Evolutionary conservation across 2,797 vertebrate genomes (phyloP).

Genomic region (Tokudaia tokunoshimensis): DNA sequence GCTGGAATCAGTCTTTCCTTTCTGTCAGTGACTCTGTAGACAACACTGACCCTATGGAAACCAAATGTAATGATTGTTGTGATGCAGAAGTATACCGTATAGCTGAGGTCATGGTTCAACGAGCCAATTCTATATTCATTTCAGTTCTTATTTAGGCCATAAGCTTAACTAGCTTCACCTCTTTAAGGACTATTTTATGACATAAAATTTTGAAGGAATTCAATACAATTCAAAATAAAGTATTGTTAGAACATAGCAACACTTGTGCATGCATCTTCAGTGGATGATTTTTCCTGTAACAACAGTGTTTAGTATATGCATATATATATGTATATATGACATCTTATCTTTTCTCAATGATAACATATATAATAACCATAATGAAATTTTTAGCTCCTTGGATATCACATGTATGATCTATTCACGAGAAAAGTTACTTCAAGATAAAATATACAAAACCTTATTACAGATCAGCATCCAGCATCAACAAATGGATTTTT

Average conservation of each 20-base stretch:
- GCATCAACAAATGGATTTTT: neutral
- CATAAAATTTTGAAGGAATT: neutral
- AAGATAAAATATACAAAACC: neutral
- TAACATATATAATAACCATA: slow-evolving; percentile 41
- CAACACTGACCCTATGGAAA: neutral
- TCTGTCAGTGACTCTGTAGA: neutral
- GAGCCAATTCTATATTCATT: neutral
- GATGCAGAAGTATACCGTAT: neutral
- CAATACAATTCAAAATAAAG: neutral
- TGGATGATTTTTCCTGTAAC: slow-evolving; percentile 1
- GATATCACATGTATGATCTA: neutral
- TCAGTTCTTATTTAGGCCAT: neutral
- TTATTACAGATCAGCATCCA: neutral
- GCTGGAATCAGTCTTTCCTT: neutral
- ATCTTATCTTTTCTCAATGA: slow-evolving; percentile 5
- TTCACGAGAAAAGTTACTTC: slow-evolving; percentile 33
- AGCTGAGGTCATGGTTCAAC: neutral
- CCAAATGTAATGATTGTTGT: neutral
- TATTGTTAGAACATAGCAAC: slow-evolving; percentile 8
- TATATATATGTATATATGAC: neutral
- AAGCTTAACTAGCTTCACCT: neutral
- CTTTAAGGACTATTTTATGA: neutral
- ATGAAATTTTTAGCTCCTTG: neutral
- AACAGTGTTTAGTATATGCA: neutral
- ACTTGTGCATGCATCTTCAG: neutral